Evolutionary conservation across 2,888 invertebrate genomes (phyloP).

Genomic region (Xanthorhoe spadicearia): DNA sequence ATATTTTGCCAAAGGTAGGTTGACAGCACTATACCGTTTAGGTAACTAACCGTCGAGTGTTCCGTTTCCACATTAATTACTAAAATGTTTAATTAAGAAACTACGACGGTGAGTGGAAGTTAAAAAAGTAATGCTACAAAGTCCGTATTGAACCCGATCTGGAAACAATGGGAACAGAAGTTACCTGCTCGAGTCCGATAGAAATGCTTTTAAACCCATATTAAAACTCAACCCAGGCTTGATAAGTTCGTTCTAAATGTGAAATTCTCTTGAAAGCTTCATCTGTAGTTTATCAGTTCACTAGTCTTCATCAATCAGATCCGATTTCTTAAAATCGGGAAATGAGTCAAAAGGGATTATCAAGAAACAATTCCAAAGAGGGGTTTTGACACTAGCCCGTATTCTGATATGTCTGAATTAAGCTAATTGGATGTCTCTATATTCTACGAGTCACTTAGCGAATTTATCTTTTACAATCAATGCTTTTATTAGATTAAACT

Average conservation of each 20-base stretch:
- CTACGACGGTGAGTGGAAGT: constrained; percentile 8
- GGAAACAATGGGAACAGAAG: constrained; percentile 38
- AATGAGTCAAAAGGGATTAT: no score
- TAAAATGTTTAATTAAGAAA: constrained; percentile 43
- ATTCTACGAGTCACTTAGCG: no score
- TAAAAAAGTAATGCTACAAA: constrained; percentile 8
- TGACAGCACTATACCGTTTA: no score
- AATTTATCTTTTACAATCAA: background rate
- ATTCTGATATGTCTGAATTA: no score
- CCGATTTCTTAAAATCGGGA: no score
- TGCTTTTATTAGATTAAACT: background rate
- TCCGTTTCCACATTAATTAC: constrained; percentile 39
- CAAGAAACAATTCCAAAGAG: no score
- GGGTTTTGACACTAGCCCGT: no score
- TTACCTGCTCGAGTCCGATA: constrained; percentile 10
- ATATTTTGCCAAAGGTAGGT: no score
- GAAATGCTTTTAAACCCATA: constrained; percentile 6
- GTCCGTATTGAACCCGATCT: constrained; percentile 24
- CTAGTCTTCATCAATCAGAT: no score
- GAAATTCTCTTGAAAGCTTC: background rate
- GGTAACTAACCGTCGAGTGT: constrained; percentile 38
- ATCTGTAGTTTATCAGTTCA: no score
- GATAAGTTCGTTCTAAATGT: background rate
- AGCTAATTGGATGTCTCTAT: no score
- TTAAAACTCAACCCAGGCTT: background rate